Evolutionary conservation across 2,797 vertebrate species (phyloP).

Genomic region (Sphaeramia orbicularis): DNA sequence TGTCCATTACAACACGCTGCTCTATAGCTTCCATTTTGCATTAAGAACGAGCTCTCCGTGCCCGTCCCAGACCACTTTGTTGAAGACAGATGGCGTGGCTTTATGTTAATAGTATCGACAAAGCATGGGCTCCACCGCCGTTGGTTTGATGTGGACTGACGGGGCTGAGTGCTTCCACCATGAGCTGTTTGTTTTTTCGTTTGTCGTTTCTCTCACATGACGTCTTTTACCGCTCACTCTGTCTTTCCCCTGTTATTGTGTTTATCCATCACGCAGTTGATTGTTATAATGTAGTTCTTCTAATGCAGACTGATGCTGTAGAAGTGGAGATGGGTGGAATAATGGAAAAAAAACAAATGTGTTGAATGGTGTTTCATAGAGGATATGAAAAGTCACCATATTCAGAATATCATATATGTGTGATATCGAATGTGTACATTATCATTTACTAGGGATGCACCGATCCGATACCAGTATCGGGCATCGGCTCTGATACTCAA

Average conservation of each 20-base stretch:
- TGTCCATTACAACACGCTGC: conserved; percentile 24
- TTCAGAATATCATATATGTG: too few relatives aligned
- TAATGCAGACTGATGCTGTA: not conserved
- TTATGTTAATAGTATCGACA: conserved; percentile 59
- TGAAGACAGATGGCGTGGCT: conserved; percentile 43
- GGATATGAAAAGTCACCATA: too few relatives aligned
- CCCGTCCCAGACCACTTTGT: conserved; percentile 63
- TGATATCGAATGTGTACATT: too few relatives aligned
- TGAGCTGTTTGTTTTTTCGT: conserved; percentile 30
- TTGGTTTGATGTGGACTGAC: conserved; percentile 52
- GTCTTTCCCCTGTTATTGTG: not conserved
- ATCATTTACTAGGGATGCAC: too few relatives aligned
- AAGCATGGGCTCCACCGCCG: conserved; percentile 55
- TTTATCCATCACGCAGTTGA: not conserved
- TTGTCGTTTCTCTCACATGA: conserved; percentile 31
- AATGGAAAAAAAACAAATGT: too few relatives aligned
- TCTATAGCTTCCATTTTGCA: conserved; percentile 38
- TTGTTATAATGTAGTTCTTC: not conserved
- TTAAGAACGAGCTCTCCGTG: conserved; percentile 28
- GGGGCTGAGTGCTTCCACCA: conserved; percentile 55
- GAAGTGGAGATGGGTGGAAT: too few relatives aligned
- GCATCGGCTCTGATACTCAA: too few relatives aligned
- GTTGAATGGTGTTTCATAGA: too few relatives aligned
- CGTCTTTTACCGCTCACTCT: not conserved
- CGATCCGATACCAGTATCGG: too few relatives aligned